Conservation (phyloP, 2,113 vertebrate species). For the Lepisosteus osseus region DNA sequence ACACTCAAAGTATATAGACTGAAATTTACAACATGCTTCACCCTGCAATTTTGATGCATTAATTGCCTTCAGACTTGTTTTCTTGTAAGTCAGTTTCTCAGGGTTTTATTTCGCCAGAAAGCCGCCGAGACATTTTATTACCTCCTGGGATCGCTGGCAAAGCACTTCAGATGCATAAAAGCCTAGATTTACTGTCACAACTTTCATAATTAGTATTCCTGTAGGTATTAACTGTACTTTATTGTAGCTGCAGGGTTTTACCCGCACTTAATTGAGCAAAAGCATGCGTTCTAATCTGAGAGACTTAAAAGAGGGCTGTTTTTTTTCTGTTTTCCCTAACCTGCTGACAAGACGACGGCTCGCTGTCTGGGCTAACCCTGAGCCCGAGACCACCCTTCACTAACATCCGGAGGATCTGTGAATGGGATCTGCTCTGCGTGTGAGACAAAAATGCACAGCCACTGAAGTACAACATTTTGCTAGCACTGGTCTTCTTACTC, state of each 20-base stretch:
- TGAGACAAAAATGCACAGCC: too few species aligned
- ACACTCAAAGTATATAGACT: not conserved
- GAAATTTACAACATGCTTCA: not conserved
- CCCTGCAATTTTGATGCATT: not conserved
- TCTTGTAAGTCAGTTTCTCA: not conserved
- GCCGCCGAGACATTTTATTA: not conserved
- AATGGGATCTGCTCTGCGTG: too few species aligned
- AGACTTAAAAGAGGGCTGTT: not conserved
- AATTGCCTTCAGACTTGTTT: not conserved
- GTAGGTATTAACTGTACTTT: not conserved
- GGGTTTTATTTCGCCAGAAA: too few species aligned
- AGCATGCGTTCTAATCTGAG: not conserved
- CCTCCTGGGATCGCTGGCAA: constrained; percentile 4
- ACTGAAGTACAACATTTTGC: too few species aligned
- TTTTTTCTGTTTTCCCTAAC: not conserved
- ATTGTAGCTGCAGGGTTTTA: not conserved
- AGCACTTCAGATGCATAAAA: constrained; percentile 12
- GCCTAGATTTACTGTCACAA: constrained; percentile 1
- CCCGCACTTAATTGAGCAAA: constrained; percentile 16
- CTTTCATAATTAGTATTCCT: not conserved
- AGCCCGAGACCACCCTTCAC: too few species aligned
- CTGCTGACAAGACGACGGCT: too few species aligned
- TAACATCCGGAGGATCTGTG: too few species aligned
- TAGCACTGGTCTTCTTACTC: too few species aligned
- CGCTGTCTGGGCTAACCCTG: too few species aligned